A percentile compares a stretch with the other conserved stretches of the same genome.
Conservation (phyloP, 2,888 invertebrate genomes). For the Eulithis testata region DNA sequence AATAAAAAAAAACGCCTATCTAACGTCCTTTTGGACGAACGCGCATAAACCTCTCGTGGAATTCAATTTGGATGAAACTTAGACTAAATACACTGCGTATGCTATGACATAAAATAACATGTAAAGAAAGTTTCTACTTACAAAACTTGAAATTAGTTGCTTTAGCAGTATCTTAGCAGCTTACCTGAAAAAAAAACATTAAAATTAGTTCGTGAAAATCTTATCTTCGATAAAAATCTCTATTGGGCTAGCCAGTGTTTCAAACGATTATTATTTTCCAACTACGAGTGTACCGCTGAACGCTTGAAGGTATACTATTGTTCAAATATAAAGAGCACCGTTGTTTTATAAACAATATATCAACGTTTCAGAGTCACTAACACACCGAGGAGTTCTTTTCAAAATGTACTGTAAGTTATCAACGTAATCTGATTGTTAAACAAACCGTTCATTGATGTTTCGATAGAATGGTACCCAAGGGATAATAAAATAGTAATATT, state of each 20-base stretch:
- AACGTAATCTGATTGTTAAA: not conserved
- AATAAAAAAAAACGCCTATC: too few species aligned
- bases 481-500: constrained; percentile 18
- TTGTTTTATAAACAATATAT: not conserved
- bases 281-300: too few species aligned
- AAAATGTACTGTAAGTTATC: too few species aligned
- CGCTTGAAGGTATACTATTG: too few species aligned
- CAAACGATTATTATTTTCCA: too few species aligned
- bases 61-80: too few species aligned
- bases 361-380: not conserved
- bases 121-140: constrained; percentile 33
- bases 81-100: too few species aligned
- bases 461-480: not conserved
- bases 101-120: too few species aligned
- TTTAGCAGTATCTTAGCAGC: constrained; percentile 39
- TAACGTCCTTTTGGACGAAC: too few species aligned
- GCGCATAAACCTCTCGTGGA: too few species aligned
- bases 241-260: too few species aligned
- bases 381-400: not conserved
- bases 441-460: not conserved
- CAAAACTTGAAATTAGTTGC: constrained; percentile 8
- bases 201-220: not conserved
- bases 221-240: too few species aligned
- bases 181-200: constrained; percentile 53
- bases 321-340: not conserved